Evolutionary conservation across 2,797 vertebrate species (phyloP), one percentile per base, ranked within the genome.

Genomic region (Oryzias dopingdopingensis): DNA sequence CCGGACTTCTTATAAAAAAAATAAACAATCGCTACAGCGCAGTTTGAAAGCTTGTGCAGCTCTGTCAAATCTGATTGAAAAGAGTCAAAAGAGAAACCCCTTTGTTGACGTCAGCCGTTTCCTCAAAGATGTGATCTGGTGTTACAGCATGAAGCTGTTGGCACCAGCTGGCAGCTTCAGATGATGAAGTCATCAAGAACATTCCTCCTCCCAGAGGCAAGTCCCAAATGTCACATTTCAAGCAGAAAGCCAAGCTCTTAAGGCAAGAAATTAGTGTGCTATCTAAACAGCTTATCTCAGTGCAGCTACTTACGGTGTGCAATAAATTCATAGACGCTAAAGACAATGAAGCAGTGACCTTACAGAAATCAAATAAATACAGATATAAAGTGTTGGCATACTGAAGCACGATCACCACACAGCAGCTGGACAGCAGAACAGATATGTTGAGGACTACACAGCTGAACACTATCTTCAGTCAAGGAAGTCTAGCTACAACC

Each of bases 361-460:
- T 55, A 52, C 49, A 56, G 49, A 55, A 84, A 81, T 59, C 67
- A 78, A 89, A 90, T 86, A 87, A 88, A 89, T 84, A 87, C 67
- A 80, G 67, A 74, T 62, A 77, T 58, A n/a, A n/a, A n/a, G 59
- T 65, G 67, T 67, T 59, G 64, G 29, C 29, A 61, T 52, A 63
- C 29, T 32, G 73, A 80, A 80, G 81, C 78, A 78, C 71, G 24
- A 48, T 45, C 15, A 47, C 67, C 78, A 55, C 32, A 46, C 32
- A 48, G 70, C 65, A 56, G 52, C 61, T 58, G 16, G 44, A 49
- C 60, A 62, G 55, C 62, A 26, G 48, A 16, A 56, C 50, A 49
- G 42, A 22, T 59, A 45, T 14, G 49, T 3, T 49, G 56, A 56
- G 14, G 24, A 62, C 45, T 62, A 49, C 32, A 26, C 26, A 26